Conservation (phyloP, 2,797 vertebrate genomes). For the Circus cinereus region DNA sequence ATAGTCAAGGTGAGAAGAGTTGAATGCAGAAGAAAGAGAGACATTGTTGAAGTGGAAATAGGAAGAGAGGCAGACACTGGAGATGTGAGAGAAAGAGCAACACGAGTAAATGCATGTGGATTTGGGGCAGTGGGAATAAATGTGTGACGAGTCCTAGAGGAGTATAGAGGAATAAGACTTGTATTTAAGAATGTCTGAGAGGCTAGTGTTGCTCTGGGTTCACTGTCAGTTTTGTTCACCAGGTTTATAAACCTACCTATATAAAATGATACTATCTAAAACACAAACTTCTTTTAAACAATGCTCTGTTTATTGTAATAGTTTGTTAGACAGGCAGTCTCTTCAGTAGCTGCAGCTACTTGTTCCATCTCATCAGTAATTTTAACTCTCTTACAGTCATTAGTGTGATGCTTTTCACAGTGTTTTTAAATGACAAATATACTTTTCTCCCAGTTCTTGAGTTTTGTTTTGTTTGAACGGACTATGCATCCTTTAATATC, state of each 20-base stretch:
- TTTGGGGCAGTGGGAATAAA: background rate
- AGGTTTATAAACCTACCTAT: background rate
- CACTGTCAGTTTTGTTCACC: background rate
- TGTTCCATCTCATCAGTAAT: conserved; percentile 1
- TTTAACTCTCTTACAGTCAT: background rate
- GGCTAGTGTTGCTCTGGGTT: background rate
- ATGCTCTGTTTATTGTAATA: background rate
- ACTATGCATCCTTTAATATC: background rate
- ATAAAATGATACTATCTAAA: background rate
- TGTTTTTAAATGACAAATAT: background rate
- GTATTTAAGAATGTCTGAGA: background rate
- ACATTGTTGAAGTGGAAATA: background rate
- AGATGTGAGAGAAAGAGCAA: background rate
- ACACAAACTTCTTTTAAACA: background rate
- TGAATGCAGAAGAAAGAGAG: background rate
- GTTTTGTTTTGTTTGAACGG: background rate
- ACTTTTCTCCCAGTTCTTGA: background rate
- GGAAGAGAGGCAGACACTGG: background rate
- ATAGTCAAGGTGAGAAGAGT: background rate
- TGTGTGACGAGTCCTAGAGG: background rate
- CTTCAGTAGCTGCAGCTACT: conserved; percentile 23
- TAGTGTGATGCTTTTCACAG: background rate
- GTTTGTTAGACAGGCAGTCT: conserved; percentile 24
- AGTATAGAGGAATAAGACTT: background rate
- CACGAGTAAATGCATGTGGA: background rate